Evolutionary conservation across 2,888 invertebrate genomes (phyloP).

Genomic region (Nemapogon koenigi): DNA sequence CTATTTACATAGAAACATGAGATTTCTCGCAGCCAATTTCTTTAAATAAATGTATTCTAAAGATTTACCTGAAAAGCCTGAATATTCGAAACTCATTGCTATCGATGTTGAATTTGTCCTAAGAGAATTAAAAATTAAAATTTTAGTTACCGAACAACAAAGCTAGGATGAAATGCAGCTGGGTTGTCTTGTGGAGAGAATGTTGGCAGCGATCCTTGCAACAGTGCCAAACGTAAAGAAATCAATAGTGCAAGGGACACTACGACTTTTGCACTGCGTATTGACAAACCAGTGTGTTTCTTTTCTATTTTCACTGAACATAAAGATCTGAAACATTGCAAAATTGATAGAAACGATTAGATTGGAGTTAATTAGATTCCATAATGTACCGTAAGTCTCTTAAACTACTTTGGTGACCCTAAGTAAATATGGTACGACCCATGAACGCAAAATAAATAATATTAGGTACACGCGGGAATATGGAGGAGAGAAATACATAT

Average conservation of each 20-base stretch:
- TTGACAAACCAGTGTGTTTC: constrained; percentile 59
- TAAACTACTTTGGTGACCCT: neutral
- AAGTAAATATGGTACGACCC: too few relatives aligned
- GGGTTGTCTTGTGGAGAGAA: constrained; percentile 89
- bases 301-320: constrained; percentile 45
- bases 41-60: too few relatives aligned
- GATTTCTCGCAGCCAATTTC: too few relatives aligned
- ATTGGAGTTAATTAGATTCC: neutral
- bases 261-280: constrained; percentile 69
- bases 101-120: too few relatives aligned
- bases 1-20: too few relatives aligned
- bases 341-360: constrained; percentile 7
- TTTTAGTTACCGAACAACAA: constrained; percentile 74
- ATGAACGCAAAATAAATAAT: too few relatives aligned
- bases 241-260: constrained; percentile 72
- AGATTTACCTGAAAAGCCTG: too few relatives aligned
- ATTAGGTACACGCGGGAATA: too few relatives aligned
- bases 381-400: neutral
- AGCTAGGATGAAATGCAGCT: constrained; percentile 79
- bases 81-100: too few relatives aligned
- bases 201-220: constrained; percentile 80
- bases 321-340: constrained; percentile 32
- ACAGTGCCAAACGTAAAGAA: constrained; percentile 73
- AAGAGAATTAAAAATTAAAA: too few relatives aligned
- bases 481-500: too few relatives aligned